Evolutionary conservation across 2,888 invertebrate genomes (phyloP), one percentile per base, ranked within the genome.

Genomic region (Antheraea yamamai): DNA sequence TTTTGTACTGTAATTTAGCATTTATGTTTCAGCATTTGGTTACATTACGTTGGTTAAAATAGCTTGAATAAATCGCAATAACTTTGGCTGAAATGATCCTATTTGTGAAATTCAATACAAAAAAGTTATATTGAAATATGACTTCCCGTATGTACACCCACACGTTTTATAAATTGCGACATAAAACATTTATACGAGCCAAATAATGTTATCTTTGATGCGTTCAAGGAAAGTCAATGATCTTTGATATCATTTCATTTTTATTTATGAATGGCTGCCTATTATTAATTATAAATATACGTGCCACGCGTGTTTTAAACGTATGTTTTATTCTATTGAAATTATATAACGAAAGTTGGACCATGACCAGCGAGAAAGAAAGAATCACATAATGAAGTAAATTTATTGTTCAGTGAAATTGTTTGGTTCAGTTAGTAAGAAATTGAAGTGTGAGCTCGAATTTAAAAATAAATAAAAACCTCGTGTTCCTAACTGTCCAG

Each of bases 131-230:
- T n/a, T 20, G 10, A 70, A 70, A 70, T 70, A 70, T 39, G 39
- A 70, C n/a, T 70, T 70, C 39, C 70, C n/a, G 70, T 66, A 6
- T 39, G 70, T 4, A 18, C 70, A 70, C 70, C 70, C 10, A 70
- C 70, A 70, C 70, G 35, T 18, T 16, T 16, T 26, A 30, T 66
- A 18, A 66, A 68, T 68, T 35, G 39, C n/a, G 8, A 39, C n/a
- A 70, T 70, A 70, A 70, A 39, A 70, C 70, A 55, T 74, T 58
- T 14, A 26, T 47, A 16, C 70, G 26, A 20, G 30, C 70, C 58
- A 58, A 23, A 74, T 71, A 61, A 23, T 70, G 16, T 71, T 71
- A 74, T 74, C 70, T n/a, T n/a, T 71, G 74, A 23, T 55, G 26
- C 47, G 51, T 51, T 73, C 66, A 74, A 16, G 55, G 35, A 74